Conservation (phyloP, 2,888 invertebrate genomes). For the Strigamia crassipes region DNA sequence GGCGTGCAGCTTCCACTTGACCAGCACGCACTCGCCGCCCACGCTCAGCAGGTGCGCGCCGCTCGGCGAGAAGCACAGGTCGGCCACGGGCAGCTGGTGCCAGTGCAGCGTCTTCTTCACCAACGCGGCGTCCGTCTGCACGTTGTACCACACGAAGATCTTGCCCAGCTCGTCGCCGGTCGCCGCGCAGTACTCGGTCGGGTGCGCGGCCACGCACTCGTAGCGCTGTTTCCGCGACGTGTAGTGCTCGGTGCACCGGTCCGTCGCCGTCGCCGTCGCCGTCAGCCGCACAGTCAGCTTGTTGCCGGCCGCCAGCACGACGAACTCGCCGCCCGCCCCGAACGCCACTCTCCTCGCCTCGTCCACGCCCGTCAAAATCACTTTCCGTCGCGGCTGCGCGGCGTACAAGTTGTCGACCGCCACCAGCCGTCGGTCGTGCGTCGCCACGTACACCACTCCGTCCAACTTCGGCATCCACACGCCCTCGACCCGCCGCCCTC, state of each 20-base stretch:
- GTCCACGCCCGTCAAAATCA: neutral
- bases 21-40: constrained; percentile 76
- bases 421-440: neutral
- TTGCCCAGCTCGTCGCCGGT: neutral
- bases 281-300: neutral
- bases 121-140: neutral
- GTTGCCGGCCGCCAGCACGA: neutral
- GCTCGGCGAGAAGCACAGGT: neutral
- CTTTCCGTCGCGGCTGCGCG: neutral
- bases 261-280: neutral
- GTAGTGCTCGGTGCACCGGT: neutral
- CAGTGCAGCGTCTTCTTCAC: neutral
- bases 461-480: neutral
- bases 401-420: neutral
- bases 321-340: neutral
- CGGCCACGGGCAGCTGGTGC: constrained; percentile 31
- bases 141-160: constrained; percentile 7
- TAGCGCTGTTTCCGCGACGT: neutral
- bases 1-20: constrained; percentile 70
- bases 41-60: constrained; percentile 63
- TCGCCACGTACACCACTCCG: neutral
- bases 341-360: neutral
- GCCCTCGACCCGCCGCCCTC: neutral
- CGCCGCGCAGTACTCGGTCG: neutral
- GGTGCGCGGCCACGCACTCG: neutral